phyloP scores from a whole-genome alignment of 2,797 vertebrate species.

The Gallinago solitaria region DNA sequence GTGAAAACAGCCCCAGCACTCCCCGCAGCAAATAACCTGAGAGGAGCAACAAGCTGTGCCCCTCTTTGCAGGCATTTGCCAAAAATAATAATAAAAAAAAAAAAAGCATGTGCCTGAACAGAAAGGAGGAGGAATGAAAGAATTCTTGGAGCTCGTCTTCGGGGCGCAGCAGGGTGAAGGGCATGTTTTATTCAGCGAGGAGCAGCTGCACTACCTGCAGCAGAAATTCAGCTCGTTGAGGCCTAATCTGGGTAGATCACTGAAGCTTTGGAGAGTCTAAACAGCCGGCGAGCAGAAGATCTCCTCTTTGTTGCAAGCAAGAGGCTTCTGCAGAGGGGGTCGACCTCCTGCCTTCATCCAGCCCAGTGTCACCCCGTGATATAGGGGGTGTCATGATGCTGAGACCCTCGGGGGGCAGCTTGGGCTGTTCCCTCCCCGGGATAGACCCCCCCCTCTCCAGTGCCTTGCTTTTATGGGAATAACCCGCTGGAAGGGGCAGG shows the following conservation, averaged over 20 bases:
- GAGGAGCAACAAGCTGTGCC: not conserved
- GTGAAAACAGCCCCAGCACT: not conserved
- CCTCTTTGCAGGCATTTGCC: slow-evolving; percentile 53
- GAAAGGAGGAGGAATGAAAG: slow-evolving; percentile 67
- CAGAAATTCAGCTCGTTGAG: slow-evolving; percentile 68
- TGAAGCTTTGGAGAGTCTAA: slow-evolving; percentile 23
- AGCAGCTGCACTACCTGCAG: slow-evolving; percentile 70
- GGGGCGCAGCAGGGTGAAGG: slow-evolving; percentile 24
- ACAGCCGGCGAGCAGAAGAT: not conserved
- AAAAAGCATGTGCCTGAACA: slow-evolving; percentile 31
- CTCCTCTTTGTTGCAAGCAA: not conserved
- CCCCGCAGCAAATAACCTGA: not conserved
- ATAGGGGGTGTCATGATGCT: fast-evolving
- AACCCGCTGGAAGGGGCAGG: not conserved
- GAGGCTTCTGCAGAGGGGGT: not conserved
- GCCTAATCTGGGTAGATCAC: slow-evolving; percentile 38
- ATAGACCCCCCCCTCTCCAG: fast-evolving
- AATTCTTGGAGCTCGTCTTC: slow-evolving; percentile 57
- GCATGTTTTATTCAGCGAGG: slow-evolving; percentile 75
- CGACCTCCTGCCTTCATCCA: fast-evolving
- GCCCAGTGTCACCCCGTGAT: fast-evolving
- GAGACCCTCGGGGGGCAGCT: not conserved
- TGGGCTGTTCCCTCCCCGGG: fast-evolving
- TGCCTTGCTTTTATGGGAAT: fast-evolving
- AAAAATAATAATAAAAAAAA: not conserved